Conservation (phyloP, 2,113 vertebrate species). For the Thinocorus orbignyianus region DNA sequence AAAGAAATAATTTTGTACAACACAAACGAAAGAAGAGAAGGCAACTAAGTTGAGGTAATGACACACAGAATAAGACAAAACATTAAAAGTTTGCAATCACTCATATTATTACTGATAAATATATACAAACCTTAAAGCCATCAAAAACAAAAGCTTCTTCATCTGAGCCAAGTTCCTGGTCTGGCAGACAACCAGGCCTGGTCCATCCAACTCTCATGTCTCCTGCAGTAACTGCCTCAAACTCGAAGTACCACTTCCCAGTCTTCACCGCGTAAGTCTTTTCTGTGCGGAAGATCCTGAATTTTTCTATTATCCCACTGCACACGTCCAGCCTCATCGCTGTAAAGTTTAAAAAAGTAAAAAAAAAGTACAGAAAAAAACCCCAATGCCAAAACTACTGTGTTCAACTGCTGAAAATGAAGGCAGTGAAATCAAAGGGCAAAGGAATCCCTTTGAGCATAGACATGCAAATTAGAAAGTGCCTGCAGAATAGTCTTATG, state of each 20-base stretch:
- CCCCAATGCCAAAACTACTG: background rate
- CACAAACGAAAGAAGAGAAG: background rate
- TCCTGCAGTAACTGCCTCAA: conserved; percentile 89
- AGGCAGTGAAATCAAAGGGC: background rate
- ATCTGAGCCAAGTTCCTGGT: conserved; percentile 91
- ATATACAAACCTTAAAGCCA: conserved; percentile 88
- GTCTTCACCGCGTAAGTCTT: conserved; percentile 89
- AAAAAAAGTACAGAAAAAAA: background rate
- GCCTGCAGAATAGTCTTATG: background rate
- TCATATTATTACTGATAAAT: background rate
- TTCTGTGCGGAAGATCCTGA: conserved; percentile 94
- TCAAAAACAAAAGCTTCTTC: conserved; percentile 95
- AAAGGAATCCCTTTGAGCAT: background rate
- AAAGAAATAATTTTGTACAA: background rate
- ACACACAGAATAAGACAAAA: background rate
- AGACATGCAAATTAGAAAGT: background rate
- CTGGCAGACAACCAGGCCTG: conserved; percentile 87
- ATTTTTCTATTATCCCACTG: conserved; percentile 83
- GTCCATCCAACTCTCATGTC: conserved; percentile 97
- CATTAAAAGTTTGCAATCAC: background rate
- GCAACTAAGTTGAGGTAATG: background rate
- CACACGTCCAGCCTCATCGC: conserved; percentile 78
- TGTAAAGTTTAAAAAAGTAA: conserved; percentile 37
- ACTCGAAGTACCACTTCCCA: conserved; percentile 96
- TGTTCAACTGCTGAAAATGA: background rate